Evolutionary conservation across 2,113 vertebrate genomes (phyloP), one percentile per base, ranked within the genome.

Genomic region (Grantiella picta): DNA sequence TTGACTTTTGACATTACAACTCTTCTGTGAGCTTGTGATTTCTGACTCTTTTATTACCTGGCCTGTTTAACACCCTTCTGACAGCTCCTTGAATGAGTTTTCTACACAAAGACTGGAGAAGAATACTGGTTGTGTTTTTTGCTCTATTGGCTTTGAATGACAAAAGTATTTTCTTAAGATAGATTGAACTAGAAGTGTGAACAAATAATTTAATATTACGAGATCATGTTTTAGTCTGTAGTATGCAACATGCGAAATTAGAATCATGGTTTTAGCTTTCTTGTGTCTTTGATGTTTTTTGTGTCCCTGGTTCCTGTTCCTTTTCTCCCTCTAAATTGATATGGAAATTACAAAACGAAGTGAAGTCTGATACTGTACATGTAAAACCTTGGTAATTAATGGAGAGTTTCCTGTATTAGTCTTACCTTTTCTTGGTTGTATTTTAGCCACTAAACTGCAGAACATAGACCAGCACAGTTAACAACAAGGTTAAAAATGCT

Each of bases 221-320:
- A 54, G 35, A 38, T 54, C 2, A 3, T 61, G 19, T 49, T 89
- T 78, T 78, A 44, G 31, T 57, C 45, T 12, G 1, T 25, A 25
- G 25, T 20, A 10, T 65, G 33, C 27, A 50, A 33, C 15, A 1
- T 86, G 8, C 35, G 81, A 87, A 44, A 25, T 70, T 33, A 42
- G 29, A 33, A 42, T 57, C 0, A 1, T 2, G 0, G 35, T 69
- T 65, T 42, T 68, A 59, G 6, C 16, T 66, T 31, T 52, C 19
- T 63, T 86, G 4, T 66, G 3, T 77, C 23, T 38, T 76, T 64
- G 60, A 29, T 5, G 3, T 57, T 49, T 57, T 12, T 59, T 47
- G 3, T 50, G 10, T 87, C 45, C 13, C 22, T 63, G 21, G 8
- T 53, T 86, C 20, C 27, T 53, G 12, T 50, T 89, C 27, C n/a